Evolutionary conservation across 2,113 vertebrate genomes (phyloP).

Genomic region (Ornithorhynchus anatinus): DNA sequence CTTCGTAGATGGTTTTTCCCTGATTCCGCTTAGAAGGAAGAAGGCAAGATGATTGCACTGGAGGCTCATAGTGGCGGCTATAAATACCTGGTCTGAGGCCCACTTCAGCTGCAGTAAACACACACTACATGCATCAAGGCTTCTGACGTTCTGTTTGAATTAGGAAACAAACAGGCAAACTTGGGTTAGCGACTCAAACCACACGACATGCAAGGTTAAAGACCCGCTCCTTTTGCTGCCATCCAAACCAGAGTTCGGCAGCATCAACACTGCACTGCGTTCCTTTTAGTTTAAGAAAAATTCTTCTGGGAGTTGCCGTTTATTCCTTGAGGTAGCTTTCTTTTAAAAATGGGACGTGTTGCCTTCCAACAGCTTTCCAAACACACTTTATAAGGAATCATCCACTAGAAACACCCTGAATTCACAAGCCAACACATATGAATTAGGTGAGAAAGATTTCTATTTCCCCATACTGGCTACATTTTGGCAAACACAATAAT

Average conservation of each 20-base stretch:
- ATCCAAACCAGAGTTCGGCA: accelerated
- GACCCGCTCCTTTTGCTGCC: conserved; percentile 19
- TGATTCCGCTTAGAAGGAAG: neutral
- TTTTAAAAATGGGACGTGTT: no score
- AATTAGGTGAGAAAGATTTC: no score
- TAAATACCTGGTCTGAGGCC: conserved; percentile 96
- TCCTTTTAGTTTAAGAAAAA: neutral
- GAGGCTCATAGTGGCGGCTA: conserved; percentile 18
- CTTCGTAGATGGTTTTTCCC: neutral
- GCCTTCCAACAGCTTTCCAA: no score
- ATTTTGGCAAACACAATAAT: no score
- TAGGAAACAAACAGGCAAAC: conserved; percentile 89
- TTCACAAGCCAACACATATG: no score
- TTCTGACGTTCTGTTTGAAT: conserved; percentile 93
- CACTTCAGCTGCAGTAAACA: conserved; percentile 93
- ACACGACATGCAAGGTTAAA: conserved; percentile 77
- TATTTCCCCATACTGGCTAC: no score
- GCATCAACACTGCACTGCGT: neutral
- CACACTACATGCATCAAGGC: conserved; percentile 97
- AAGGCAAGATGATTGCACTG: neutral
- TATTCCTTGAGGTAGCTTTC: no score
- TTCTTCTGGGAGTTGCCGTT: neutral
- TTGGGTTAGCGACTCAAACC: conserved; percentile 83
- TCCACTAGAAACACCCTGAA: no score
- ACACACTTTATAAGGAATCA: no score